Evolutionary conservation across 2,888 invertebrate species (phyloP), one percentile per base, ranked within the genome.

Genomic region (Augiades crinisus): DNA sequence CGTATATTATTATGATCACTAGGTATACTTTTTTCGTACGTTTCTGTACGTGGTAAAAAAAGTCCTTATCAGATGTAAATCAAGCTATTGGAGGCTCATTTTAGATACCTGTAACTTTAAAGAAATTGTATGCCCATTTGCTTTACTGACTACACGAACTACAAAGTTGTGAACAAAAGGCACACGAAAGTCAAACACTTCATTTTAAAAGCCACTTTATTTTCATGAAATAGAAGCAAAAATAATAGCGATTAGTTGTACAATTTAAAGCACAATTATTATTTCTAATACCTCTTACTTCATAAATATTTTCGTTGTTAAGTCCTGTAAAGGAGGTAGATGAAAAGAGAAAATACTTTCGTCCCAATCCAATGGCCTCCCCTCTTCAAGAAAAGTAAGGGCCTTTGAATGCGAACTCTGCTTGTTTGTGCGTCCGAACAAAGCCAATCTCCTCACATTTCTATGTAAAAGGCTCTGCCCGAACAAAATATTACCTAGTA

Each of bases 341-440:
- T 30, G 24, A 31, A 47, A 46, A 36, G 10, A 47, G 47, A 19
- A 47, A 38, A 47, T 30, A 31, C 14, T 54, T 60, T 56, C 53
- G 50, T 47, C 47, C 12, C 47, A 52, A 54, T 56, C 54, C 58
- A 61, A 55, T 51, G 59, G 54, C 44, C 58, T 59, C 36, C 44
- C 31, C 44, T 63, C 31, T 44, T 63, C 65, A 59, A 53, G 58
- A 65, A 64, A 60, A 63, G 65, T 65, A 63, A 72, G 71, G 68
- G 68, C 73, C 72, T 81, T 78, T 81, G 79, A 80, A 76, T 70
- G 67, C 62, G 62, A 70, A 73, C 69, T 68, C 61, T 64, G 70
- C 69, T 77, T 80, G 78, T 83, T 82, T 82, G 77, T 72, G 72
- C 61, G 73, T 68, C 73, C 74, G 73, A 66, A 84, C 79, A 83